These are phyloP conservation scores for Oryzaephilus surinamensis DNA, from an alignment of 1,140 invertebrate species.

Conservation along the genomic window DNA sequence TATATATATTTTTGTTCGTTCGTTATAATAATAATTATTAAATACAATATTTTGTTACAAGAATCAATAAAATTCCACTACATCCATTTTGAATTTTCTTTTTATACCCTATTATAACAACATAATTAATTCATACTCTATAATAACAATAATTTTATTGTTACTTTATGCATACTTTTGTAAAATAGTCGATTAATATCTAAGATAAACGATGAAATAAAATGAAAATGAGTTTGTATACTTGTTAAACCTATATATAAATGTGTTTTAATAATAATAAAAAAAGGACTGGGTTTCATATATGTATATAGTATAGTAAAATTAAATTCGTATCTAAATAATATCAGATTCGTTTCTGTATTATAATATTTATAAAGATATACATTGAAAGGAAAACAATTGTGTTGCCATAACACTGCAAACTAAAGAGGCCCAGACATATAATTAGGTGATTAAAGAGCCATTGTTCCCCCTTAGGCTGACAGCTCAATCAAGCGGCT, in stretches of 20 bases:
- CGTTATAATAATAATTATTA: no score
- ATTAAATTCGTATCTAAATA: slow-evolving; percentile 19
- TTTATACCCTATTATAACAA: no score
- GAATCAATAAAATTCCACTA: no score
- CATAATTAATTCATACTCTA: background rate
- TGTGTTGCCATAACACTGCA: slow-evolving; percentile 24
- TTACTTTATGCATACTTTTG: slow-evolving; percentile 8
- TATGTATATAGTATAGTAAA: slow-evolving; percentile 12
- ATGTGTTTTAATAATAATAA: slow-evolving; percentile 6
- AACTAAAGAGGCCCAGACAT: slow-evolving; percentile 26
- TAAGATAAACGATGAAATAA: no score
- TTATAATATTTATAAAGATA: no score
- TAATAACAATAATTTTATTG: slow-evolving; percentile 5
- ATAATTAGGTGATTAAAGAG: slow-evolving; percentile 30
- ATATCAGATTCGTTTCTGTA: slow-evolving; percentile 11
- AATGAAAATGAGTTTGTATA: no score
- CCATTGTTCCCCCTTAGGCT: slow-evolving; percentile 25
- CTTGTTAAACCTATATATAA: no score
- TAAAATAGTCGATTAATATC: no score
- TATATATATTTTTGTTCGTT: no score
- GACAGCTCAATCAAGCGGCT: slow-evolving; percentile 28
- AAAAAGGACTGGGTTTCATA: slow-evolving; percentile 8
- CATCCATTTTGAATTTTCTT: no score
- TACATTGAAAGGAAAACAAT: slow-evolving; percentile 27
- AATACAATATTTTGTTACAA: no score